Percentiles rank a stretch among this genome's conserved stretches.
These are phyloP conservation scores for Pterostichus niger DNA, from an alignment of 2,888 invertebrate genomes.

Conservation along the genomic window DNA sequence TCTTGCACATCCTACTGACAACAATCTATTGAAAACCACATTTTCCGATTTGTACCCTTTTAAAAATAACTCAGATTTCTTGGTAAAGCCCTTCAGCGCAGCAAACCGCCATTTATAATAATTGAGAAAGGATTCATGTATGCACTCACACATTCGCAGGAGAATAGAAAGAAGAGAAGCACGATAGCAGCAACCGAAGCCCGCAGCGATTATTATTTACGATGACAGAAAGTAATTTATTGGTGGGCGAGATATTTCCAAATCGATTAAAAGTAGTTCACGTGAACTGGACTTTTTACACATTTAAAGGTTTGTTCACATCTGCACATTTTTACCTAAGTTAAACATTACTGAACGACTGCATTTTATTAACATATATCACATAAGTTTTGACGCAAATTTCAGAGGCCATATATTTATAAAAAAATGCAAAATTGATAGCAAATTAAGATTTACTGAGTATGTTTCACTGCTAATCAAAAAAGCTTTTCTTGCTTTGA, in stretches of 20 bases:
- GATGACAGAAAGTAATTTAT: not conserved
- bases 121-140: conserved; percentile 9
- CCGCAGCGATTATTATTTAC: conserved; percentile 3
- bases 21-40: not conserved
- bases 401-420: too few relatives aligned
- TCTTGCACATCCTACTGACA: not conserved
- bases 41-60: not conserved
- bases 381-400: too few relatives aligned
- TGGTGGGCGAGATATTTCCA: not conserved
- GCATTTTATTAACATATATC: too few relatives aligned
- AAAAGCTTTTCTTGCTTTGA: too few relatives aligned
- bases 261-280: conserved; percentile 8
- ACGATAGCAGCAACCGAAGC: not conserved
- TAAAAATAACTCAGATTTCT: not conserved
- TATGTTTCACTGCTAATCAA: too few relatives aligned
- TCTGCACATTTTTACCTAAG: too few relatives aligned
- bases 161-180: conserved; percentile 26
- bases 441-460: too few relatives aligned
- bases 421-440: too few relatives aligned
- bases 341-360: too few relatives aligned
- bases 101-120: not conserved
- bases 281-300: not conserved
- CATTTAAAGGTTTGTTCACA: too few relatives aligned
- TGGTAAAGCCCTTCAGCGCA: not conserved
- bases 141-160: conserved; percentile 22